phyloP scores from a whole-genome alignment of 2,113 vertebrate species.

The Xenopus borealis region DNA sequence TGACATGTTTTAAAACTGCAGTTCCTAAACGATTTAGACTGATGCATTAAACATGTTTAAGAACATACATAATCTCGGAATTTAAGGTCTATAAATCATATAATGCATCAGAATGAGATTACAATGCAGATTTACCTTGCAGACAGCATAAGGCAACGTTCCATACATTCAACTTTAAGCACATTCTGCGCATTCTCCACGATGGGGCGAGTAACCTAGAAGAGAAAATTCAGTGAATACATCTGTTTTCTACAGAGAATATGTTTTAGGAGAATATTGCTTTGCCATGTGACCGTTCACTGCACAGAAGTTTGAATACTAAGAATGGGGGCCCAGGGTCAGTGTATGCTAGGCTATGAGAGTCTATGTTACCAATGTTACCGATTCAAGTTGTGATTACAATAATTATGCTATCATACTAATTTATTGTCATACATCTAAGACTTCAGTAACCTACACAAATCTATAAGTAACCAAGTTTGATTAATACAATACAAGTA shows the following conservation, averaged over 20 bases:
- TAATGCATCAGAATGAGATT: too few relatives aligned
- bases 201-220: slow-evolving; percentile 83
- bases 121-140: slow-evolving; percentile 72
- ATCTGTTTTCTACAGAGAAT: not conserved
- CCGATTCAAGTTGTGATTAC: too few relatives aligned
- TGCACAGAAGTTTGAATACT: too few relatives aligned
- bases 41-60: not conserved
- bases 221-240: slow-evolving; percentile 34
- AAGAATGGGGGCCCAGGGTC: too few relatives aligned
- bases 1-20: not conserved
- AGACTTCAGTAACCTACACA: too few relatives aligned
- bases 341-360: too few relatives aligned
- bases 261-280: not conserved
- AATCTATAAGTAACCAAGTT: too few relatives aligned
- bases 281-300: not conserved
- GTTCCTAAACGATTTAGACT: not conserved
- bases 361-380: too few relatives aligned
- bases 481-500: too few relatives aligned
- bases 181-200: slow-evolving; percentile 79
- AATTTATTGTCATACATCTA: too few relatives aligned
- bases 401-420: too few relatives aligned
- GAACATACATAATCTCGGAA: not conserved
- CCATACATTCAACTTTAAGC: slow-evolving; percentile 81
- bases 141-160: slow-evolving; percentile 81
- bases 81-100: too few relatives aligned